Percentiles rank a stretch among this genome's conserved stretches.
Evolutionary conservation across 53 echinoderm and acorn worm species (phyloP).

Genomic region (Stichopus horrens): DNA sequence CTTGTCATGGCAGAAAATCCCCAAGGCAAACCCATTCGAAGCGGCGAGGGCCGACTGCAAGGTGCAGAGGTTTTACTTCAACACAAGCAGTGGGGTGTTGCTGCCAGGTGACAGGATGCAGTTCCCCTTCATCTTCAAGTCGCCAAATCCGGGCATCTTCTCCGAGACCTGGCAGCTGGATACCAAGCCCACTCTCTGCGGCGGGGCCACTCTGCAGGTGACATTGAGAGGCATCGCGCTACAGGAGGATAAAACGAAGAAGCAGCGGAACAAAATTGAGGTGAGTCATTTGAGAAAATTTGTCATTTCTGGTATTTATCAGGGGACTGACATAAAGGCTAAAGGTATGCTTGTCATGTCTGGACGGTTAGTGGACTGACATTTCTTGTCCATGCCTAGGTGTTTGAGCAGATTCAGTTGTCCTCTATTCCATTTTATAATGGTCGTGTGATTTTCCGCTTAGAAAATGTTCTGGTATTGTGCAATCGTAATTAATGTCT

Average conservation of each 20-base stretch:
- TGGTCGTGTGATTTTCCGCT: too few relatives aligned
- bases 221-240: slow-evolving; percentile 86
- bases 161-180: slow-evolving; percentile 97
- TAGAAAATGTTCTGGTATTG: too few relatives aligned
- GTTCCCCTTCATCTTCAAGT: slow-evolving; percentile 99
- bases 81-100: slow-evolving; percentile 96
- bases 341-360: neutral
- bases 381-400: neutral
- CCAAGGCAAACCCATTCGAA: slow-evolving; percentile 90
- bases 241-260: slow-evolving; percentile 94
- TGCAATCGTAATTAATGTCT: too few relatives aligned
- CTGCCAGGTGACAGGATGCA: slow-evolving; percentile 94
- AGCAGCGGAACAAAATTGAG: slow-evolving; percentile 85
- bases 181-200: slow-evolving; percentile 85
- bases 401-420: too few relatives aligned
- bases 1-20: slow-evolving; percentile 76
- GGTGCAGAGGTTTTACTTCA: slow-evolving; percentile 96
- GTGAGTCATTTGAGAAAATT: slow-evolving; percentile 22
- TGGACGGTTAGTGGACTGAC: neutral
- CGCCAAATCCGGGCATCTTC: slow-evolving; percentile 97
- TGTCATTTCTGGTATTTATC: too few relatives aligned
- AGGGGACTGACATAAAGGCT: too few relatives aligned
- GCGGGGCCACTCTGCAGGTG: slow-evolving; percentile 84
- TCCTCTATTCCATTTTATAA: too few relatives aligned
- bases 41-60: slow-evolving; percentile 63